Conservation (phyloP, 2,888 invertebrate species). For the Ischnura elegans region DNA sequence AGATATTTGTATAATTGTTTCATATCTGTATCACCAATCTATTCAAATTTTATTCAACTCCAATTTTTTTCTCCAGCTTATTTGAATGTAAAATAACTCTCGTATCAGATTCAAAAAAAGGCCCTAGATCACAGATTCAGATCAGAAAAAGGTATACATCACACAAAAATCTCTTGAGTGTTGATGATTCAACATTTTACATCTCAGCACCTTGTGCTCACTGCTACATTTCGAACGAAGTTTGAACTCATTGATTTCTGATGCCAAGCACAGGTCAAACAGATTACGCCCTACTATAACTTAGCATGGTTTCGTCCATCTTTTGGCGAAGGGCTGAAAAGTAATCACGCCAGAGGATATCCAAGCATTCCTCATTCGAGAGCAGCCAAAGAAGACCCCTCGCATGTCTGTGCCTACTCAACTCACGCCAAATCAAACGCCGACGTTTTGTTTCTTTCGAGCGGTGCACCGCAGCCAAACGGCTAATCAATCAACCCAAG, state of each 20-base stretch:
- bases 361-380: neutral
- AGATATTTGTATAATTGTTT: neutral
- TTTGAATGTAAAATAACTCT: neutral
- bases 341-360: neutral
- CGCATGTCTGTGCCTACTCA: neutral
- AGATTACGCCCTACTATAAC: neutral
- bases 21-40: neutral
- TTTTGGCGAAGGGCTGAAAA: neutral
- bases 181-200: neutral
- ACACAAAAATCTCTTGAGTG: neutral
- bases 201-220: neutral
- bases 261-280: neutral
- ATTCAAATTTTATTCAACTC: neutral
- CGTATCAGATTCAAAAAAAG: neutral
- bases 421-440: neutral
- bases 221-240: neutral
- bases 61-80: neutral
- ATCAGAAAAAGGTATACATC: neutral
- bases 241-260: neutral
- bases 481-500: constrained; percentile 15
- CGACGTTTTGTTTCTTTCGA: neutral
- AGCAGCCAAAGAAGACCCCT: neutral
- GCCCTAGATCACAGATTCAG: neutral
- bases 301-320: neutral
- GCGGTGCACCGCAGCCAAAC: constrained; percentile 1